phyloP scores from a whole-genome alignment of 2,888 invertebrate genomes.

The Melinopterus prodromus region DNA sequence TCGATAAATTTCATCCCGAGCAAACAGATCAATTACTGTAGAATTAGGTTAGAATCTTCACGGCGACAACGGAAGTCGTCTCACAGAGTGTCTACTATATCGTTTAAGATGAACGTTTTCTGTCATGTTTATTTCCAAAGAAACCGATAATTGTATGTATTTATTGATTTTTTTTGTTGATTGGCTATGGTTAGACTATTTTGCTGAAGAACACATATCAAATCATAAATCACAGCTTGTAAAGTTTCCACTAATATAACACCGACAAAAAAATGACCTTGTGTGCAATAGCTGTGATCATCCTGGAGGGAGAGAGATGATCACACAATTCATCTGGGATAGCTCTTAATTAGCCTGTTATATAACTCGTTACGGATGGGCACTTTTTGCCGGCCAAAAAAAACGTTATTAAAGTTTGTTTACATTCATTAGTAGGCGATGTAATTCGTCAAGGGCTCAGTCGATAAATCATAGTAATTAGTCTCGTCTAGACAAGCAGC shows the following conservation, averaged over 20 bases:
- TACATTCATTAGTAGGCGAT: background rate
- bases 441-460: background rate
- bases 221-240: no score
- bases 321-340: no score
- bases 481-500: constrained; percentile 4
- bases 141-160: no score
- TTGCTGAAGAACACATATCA: no score
- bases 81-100: background rate
- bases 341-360: no score
- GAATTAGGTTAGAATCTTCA: background rate
- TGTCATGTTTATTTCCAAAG: background rate
- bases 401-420: background rate
- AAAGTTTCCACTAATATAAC: no score
- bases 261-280: no score
- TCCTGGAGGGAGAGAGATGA: no score
- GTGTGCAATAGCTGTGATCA: no score
- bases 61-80: background rate
- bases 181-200: no score
- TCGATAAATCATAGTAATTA: constrained; percentile 4
- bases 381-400: background rate
- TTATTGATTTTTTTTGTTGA: no score
- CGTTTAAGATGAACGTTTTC: background rate
- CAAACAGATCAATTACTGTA: background rate
- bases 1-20: background rate
- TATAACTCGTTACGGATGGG: background rate